phyloP scores from a whole-genome alignment of 2,888 invertebrate species.

The Temnothorax unifasciatus region DNA sequence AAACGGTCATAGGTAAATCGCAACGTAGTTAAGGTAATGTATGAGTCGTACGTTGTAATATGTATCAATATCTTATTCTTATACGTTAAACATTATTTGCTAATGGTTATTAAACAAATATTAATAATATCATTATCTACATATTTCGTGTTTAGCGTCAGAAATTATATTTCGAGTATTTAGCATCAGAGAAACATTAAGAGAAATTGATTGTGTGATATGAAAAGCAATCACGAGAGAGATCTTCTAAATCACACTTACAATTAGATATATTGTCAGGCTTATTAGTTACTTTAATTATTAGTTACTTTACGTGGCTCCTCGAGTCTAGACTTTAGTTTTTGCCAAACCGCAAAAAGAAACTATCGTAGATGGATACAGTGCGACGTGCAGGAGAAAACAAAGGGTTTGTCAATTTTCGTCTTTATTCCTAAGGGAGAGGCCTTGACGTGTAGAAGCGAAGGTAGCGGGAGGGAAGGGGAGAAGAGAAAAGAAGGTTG shows the following conservation, averaged over 20 bases:
- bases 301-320: slow-evolving; percentile 11
- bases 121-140: background rate
- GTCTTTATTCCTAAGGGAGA: slow-evolving; percentile 65
- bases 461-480: slow-evolving; percentile 12
- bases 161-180: background rate
- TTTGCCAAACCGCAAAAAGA: slow-evolving; percentile 39
- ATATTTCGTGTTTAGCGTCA: background rate
- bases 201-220: background rate
- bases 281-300: slow-evolving; percentile 30
- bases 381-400: slow-evolving; percentile 24
- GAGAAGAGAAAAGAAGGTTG: slow-evolving; percentile 35
- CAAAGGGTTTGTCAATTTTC: slow-evolving; percentile 73
- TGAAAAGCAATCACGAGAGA: background rate
- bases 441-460: slow-evolving; percentile 30
- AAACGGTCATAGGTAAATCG: background rate
- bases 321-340: slow-evolving; percentile 34
- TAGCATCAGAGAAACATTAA: background rate
- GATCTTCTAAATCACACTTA: slow-evolving; percentile 13
- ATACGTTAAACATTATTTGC: background rate
- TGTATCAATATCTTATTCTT: background rate
- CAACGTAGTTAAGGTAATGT: background rate
- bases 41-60: background rate
- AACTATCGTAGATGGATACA: slow-evolving; percentile 15
- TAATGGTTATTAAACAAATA: background rate
- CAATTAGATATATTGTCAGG: background rate